phyloP scores from a whole-genome alignment of 1,140 invertebrate species.

The Trichonephila clavipes region DNA sequence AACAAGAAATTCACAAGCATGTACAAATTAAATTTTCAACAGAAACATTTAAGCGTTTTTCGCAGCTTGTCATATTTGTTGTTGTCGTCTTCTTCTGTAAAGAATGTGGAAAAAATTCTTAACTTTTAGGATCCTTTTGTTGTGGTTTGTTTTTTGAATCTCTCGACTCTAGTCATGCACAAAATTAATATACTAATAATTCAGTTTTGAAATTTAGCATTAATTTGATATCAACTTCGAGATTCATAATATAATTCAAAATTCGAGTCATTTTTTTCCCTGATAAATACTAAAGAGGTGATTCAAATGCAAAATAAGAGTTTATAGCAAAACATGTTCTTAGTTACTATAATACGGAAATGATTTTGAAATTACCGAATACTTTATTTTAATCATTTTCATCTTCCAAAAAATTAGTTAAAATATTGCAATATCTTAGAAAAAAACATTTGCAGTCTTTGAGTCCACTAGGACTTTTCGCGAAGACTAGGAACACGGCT shows the following conservation, averaged over 20 bases:
- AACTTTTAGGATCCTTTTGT: slow-evolving; percentile 19
- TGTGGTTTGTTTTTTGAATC: background rate
- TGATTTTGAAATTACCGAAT: too few species aligned
- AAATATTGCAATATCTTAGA: too few species aligned
- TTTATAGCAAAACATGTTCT: too few species aligned
- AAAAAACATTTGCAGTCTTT: too few species aligned
- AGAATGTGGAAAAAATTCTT: slow-evolving; percentile 46
- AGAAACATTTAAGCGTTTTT: slow-evolving; percentile 61
- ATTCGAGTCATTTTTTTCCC: background rate
- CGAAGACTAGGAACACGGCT: too few species aligned
- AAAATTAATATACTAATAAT: background rate
- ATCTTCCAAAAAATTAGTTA: background rate
- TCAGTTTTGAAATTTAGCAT: background rate
- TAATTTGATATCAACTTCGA: background rate
- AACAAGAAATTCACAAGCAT: background rate
- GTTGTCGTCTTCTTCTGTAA: slow-evolving; percentile 67
- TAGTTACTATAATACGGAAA: too few species aligned
- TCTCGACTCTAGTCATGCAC: background rate
- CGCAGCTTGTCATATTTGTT: slow-evolving; percentile 73
- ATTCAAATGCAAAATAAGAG: too few species aligned
- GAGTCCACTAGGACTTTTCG: too few species aligned
- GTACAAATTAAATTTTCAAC: slow-evolving; percentile 13
- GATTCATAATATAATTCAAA: background rate
- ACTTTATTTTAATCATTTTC: too few species aligned
- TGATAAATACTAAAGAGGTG: too few species aligned